Base-by-base conservation (phyloP, 2,797 vertebrate genomes). In the Pseudochaenichthys georgianus region DNA sequence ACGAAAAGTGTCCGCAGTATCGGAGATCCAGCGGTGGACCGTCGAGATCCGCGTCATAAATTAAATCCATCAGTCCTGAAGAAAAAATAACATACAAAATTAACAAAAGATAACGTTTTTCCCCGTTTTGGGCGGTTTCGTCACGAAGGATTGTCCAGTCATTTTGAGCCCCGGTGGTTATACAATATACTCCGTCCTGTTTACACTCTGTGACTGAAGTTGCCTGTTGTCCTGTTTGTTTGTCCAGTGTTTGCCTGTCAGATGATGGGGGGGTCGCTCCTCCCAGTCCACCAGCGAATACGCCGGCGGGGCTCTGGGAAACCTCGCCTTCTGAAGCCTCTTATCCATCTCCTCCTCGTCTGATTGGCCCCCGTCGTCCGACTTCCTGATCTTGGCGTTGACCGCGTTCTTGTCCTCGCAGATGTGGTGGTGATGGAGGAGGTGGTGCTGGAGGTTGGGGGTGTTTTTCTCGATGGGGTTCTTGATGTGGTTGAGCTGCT, bases 211-310 rank as follows among this genome's bases (percentile, higher is more conserved):
- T 0, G 95, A 95, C 92, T 97, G 96, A 88, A 96, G 93, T 85
- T 96, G 96, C 93, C 97, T 95, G 95, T 98, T 98, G 93, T 98
- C 96, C 71, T 96, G 96, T 95, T 98, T 98, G 88, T 95, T 95
- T 88, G 95, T 97, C 96, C 97, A 96, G 90, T 95, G 95, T 0
- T 95, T 96, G 55, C 90, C 89, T 0, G 0, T 93, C 87, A 0
- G 91, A 69, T 92, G 90, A 65, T 93, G 89, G 34, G 58, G 21
- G 65, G 93, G 80, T 62, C 94, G 95, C 62, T 97, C 96, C 68
- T 97, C 96, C 92, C 96, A 94, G 91, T 97, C 96, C 61, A 98
- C 96, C 91, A 96, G 93, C 23, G 95, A 95, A 91, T 98, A 97
- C 0, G 91, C 94, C 0, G 96, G 95, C 80, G 97, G 96, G 11